A percentile compares a stretch with the other conserved stretches of the same genome.
Evolutionary conservation across 2,888 invertebrate genomes (phyloP).

Genomic region (Platerodrilus igneus): DNA sequence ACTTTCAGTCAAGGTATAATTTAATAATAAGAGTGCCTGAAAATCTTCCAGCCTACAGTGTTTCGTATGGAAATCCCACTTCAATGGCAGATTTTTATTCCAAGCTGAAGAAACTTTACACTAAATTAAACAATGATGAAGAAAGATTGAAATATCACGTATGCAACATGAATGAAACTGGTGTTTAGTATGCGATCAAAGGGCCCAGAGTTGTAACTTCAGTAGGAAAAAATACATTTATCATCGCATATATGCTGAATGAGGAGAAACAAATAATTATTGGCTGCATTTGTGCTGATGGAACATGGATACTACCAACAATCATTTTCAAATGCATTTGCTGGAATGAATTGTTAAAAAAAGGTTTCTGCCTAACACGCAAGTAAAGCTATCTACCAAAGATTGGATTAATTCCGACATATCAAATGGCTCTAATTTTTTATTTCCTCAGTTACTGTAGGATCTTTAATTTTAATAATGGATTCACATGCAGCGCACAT

Average conservation of each 20-base stretch:
- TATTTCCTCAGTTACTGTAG: constrained; percentile 17
- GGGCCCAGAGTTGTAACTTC: constrained; percentile 25
- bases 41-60: constrained; percentile 7
- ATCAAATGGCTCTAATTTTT: constrained; percentile 29
- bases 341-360: constrained; percentile 20
- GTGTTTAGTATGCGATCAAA: constrained; percentile 26
- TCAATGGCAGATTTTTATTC: constrained; percentile 3
- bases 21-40: constrained; percentile 5
- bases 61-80: constrained; percentile 3
- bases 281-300: constrained; percentile 16
- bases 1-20: constrained; percentile 1
- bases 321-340: constrained; percentile 26
- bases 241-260: constrained; percentile 25
- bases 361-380: constrained; percentile 29
- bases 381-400: constrained; percentile 28
- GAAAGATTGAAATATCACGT: constrained; percentile 1
- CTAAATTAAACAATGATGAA: constrained; percentile 1
- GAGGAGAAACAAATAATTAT: constrained; percentile 25
- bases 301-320: constrained; percentile 10
- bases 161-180: constrained; percentile 21
- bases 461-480: constrained; percentile 17
- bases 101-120: constrained; percentile 1
- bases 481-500: constrained; percentile 20
- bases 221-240: constrained; percentile 26
- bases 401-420: constrained; percentile 30